Evolutionary conservation across 1,140 invertebrate species (phyloP).

Genomic region (Drosophila nigromelanica): DNA sequence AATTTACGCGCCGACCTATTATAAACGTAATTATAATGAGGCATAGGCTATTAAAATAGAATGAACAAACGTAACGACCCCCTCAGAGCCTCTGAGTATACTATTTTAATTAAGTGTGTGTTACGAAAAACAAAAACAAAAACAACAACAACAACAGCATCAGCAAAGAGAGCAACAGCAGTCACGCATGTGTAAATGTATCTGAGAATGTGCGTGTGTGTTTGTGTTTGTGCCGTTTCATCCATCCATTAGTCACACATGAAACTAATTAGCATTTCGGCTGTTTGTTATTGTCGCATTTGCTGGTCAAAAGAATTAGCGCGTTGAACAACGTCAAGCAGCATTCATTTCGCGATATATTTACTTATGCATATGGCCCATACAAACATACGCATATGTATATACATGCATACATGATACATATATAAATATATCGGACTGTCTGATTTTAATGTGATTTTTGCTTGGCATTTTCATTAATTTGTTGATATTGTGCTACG

Average conservation of each 20-base stretch:
- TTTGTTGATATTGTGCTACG: slow-evolving; percentile 64
- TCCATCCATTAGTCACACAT: slow-evolving; percentile 83
- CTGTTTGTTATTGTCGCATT: slow-evolving; percentile 82
- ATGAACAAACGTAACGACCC: slow-evolving; percentile 52
- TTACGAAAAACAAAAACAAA: slow-evolving; percentile 42
- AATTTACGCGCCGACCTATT: slow-evolving; percentile 57
- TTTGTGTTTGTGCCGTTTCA: slow-evolving; percentile 67
- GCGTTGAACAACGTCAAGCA: slow-evolving; percentile 68
- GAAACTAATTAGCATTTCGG: slow-evolving; percentile 83
- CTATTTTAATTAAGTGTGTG: slow-evolving; percentile 82
- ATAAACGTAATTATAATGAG: slow-evolving; percentile 65
- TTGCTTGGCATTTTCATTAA: slow-evolving; percentile 69
- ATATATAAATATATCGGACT: slow-evolving; percentile 29
- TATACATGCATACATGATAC: slow-evolving; percentile 3
- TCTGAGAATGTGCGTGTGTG: slow-evolving; percentile 20
- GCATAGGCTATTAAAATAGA: slow-evolving; percentile 54
- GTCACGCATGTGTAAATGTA: slow-evolving; percentile 70
- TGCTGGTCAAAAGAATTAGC: slow-evolving; percentile 81
- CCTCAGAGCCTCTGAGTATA: slow-evolving; percentile 55
- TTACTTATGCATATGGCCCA: slow-evolving; percentile 24
- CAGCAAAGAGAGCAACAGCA: slow-evolving; percentile 43
- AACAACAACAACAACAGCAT: slow-evolving; percentile 35
- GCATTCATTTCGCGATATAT: slow-evolving; percentile 47
- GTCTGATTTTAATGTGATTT: slow-evolving; percentile 57
- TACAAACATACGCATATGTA: slow-evolving; percentile 9